Conservation (phyloP, 2,888 invertebrate species). For the Eupithecia inturbata region DNA sequence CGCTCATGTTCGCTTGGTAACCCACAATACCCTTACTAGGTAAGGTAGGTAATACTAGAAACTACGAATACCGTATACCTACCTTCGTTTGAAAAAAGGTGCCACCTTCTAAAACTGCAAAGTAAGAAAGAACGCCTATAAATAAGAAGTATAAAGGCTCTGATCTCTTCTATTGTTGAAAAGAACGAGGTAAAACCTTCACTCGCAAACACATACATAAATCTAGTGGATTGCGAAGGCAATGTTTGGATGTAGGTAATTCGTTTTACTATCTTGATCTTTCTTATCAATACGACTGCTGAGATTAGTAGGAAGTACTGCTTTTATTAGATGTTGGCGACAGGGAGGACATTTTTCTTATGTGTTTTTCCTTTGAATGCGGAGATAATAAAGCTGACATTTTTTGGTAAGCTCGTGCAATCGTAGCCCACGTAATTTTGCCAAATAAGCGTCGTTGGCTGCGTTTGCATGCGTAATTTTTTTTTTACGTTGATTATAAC, state of each 20-base stretch:
- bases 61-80: not conserved
- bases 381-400: not conserved
- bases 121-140: not conserved
- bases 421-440: not conserved
- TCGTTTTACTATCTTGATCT: constrained; percentile 38
- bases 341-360: not conserved
- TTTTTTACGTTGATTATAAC: not conserved
- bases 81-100: not conserved
- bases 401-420: not conserved
- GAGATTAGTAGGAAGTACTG: constrained; percentile 15
- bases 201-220: constrained; percentile 35
- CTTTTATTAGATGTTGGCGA: constrained; percentile 8
- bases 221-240: constrained; percentile 23
- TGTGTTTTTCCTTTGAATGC: constrained; percentile 8
- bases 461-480: not conserved
- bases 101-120: not conserved
- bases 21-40: too few relatives aligned
- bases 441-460: too few relatives aligned
- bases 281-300: constrained; percentile 33
- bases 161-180: constrained; percentile 19
- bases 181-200: constrained; percentile 27
- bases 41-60: too few relatives aligned
- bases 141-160: not conserved
- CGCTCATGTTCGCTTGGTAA: too few relatives aligned
- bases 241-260: constrained; percentile 31